Evolutionary conservation across 2,888 invertebrate genomes (phyloP).

Genomic region (Machimus atricapillus): DNA sequence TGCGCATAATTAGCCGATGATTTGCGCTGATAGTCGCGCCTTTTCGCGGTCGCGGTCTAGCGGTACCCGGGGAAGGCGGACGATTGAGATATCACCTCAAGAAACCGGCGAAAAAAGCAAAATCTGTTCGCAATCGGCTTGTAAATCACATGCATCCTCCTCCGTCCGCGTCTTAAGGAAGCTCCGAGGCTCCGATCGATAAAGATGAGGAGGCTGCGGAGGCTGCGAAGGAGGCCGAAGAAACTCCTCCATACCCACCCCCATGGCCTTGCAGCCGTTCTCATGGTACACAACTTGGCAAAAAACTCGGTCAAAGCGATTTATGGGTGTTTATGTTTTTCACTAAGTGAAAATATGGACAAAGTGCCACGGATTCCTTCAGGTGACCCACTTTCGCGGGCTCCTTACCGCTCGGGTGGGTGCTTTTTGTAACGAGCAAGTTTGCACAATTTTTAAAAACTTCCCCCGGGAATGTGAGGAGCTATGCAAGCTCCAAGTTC

Average conservation of each 20-base stretch:
- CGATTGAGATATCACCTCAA: constrained; percentile 19
- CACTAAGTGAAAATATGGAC: constrained; percentile 6
- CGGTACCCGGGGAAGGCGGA: neutral
- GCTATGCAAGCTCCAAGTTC: neutral
- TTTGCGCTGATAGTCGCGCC: neutral
- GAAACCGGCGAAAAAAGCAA: neutral
- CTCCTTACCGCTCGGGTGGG: constrained; percentile 2
- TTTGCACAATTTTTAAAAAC: neutral
- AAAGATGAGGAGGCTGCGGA: neutral
- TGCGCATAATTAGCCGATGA: constrained; percentile 29
- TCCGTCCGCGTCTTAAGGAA: neutral
- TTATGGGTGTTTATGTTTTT: constrained; percentile 33
- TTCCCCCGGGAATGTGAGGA: neutral
- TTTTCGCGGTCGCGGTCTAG: neutral
- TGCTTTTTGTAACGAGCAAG: neutral
- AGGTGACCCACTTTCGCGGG: neutral
- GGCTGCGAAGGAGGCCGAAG: neutral
- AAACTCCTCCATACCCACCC: neutral
- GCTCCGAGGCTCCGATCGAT: neutral
- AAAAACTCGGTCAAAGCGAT: constrained; percentile 12
- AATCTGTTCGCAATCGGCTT: neutral
- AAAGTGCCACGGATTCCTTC: neutral
- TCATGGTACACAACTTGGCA: neutral
- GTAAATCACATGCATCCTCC: neutral
- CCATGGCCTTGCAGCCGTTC: neutral